These are phyloP conservation scores for Ommatoiulus sabulosus DNA, from an alignment of 2,888 invertebrate species.

Conservation along the genomic window DNA sequence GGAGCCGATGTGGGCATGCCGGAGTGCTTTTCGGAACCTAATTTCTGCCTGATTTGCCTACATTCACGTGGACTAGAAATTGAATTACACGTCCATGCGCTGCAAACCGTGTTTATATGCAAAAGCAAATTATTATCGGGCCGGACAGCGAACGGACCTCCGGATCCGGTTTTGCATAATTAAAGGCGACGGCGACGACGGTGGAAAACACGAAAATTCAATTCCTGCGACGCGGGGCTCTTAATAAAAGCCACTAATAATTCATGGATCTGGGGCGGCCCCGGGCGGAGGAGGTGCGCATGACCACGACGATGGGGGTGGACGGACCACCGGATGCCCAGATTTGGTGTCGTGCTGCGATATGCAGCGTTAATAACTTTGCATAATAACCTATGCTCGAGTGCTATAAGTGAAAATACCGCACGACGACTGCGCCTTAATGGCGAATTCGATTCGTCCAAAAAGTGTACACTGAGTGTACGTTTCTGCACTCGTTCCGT, in stretches of 20 bases:
- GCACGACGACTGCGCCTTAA: too few relatives aligned
- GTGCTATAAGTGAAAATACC: too few relatives aligned
- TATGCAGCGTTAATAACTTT: too few relatives aligned
- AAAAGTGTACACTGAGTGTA: too few relatives aligned
- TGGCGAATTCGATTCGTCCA: too few relatives aligned
- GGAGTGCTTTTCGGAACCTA: background rate
- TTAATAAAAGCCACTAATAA: background rate
- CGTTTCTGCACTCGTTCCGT: too few relatives aligned
- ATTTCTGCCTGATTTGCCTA: background rate
- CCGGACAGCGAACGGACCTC: background rate
- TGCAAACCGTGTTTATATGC: too few relatives aligned
- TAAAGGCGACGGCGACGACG: background rate
- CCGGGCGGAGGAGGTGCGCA: too few relatives aligned
- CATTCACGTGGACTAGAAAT: background rate
- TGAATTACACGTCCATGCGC: background rate
- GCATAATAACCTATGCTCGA: too few relatives aligned
- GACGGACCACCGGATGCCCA: too few relatives aligned
- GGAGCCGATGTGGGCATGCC: background rate
- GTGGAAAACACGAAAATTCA: background rate
- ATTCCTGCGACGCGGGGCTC: background rate
- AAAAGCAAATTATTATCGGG: background rate
- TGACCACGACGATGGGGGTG: too few relatives aligned
- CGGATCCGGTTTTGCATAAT: constrained; percentile 7
- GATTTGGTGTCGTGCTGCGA: too few relatives aligned
- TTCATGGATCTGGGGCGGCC: background rate